Evolutionary conservation across 1,140 invertebrate species (phyloP).

Genomic region (Ridgeia piscesae): DNA sequence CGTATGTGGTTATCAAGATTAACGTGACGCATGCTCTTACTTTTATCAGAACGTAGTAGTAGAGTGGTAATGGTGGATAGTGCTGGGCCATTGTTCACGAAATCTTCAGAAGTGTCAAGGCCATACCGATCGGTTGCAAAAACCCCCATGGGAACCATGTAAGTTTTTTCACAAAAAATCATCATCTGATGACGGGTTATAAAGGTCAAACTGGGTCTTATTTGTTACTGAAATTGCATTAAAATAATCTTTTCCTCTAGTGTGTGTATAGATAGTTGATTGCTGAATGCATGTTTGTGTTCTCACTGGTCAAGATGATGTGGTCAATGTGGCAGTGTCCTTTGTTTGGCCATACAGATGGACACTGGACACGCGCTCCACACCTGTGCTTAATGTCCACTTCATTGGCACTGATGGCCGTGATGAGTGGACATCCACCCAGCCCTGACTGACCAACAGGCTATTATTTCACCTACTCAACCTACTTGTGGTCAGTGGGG

Average conservation of each 20-base stretch:
- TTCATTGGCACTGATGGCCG: not conserved
- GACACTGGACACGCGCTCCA: not conserved
- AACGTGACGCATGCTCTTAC: not conserved
- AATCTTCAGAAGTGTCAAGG: not conserved
- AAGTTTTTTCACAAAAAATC: not conserved
- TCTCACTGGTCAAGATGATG: not conserved
- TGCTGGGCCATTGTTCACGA: not conserved
- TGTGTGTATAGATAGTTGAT: not conserved
- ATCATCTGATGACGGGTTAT: not conserved
- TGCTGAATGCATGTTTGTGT: not conserved
- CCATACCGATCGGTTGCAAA: not conserved
- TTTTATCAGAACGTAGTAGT: not conserved
- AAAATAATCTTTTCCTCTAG: not conserved
- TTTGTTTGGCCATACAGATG: not conserved
- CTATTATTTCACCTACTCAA: not conserved
- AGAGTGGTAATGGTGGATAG: not conserved
- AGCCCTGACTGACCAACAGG: not conserved
- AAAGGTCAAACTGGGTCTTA: not conserved
- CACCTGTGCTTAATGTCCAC: not conserved
- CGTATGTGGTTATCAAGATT: not conserved
- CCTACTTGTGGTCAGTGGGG: not conserved
- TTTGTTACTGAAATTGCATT: not conserved
- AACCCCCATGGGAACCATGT: not conserved
- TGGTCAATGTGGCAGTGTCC: not conserved
- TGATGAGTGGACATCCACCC: not conserved